Conservation (phyloP, 1,140 invertebrate species). For the Drosophila lacteicornis region DNA sequence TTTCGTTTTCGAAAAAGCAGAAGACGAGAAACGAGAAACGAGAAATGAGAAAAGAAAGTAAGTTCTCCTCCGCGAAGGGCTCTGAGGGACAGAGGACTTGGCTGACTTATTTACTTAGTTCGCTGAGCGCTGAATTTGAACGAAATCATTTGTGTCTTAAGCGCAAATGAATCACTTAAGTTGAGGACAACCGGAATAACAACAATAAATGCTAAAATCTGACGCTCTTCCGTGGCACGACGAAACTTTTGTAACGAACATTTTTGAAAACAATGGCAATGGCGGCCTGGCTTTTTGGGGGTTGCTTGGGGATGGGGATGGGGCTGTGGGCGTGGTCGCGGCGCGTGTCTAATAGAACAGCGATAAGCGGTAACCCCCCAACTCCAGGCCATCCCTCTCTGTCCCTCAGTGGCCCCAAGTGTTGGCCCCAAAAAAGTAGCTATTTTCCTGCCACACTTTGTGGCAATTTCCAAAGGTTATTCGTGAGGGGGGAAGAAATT, state of each 20-base stretch:
- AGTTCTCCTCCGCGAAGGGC: constrained; percentile 9
- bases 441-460: constrained; percentile 11
- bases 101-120: constrained; percentile 77
- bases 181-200: constrained; percentile 49
- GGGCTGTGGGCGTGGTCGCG: constrained; percentile 24
- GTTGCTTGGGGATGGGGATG: too few relatives aligned
- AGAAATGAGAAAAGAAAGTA: constrained; percentile 34
- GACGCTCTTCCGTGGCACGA: constrained; percentile 32
- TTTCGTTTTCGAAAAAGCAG: constrained; percentile 25
- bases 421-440: constrained; percentile 1
- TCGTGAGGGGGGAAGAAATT: too few relatives aligned
- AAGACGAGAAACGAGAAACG: not conserved
- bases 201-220: constrained; percentile 54
- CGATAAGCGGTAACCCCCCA: constrained; percentile 51
- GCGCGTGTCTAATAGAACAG: constrained; percentile 75
- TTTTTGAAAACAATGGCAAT: constrained; percentile 43
- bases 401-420: not conserved
- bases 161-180: constrained; percentile 81
- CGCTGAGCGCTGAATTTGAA: constrained; percentile 69
- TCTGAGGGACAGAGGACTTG: constrained; percentile 44
- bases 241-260: constrained; percentile 51
- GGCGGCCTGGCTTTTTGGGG: not conserved
- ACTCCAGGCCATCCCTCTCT: not conserved
- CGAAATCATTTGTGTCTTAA: constrained; percentile 77
- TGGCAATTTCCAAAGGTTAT: not conserved